Evolutionary conservation across 2,797 vertebrate species (phyloP).

Genomic region (Danio jaintianensis): DNA sequence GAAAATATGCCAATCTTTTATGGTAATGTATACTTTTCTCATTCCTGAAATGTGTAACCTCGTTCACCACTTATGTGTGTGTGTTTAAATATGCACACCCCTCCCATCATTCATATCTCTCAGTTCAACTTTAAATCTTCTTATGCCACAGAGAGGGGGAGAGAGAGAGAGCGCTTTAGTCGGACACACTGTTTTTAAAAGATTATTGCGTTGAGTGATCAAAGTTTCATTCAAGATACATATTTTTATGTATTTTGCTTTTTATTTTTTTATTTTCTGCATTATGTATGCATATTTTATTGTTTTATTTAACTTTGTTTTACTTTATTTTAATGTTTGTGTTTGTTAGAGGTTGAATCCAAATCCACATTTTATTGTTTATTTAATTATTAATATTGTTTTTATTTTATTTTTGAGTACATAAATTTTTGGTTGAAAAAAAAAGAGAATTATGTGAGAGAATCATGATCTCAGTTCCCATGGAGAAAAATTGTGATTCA

Average conservation of each 20-base stretch:
- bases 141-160: conserved; percentile 2
- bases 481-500: background rate
- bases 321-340: too few species aligned
- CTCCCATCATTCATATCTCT: conserved; percentile 34
- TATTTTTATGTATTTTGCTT: too few species aligned
- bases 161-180: too few species aligned
- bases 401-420: too few species aligned
- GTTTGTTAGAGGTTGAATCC: too few species aligned
- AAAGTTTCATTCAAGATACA: too few species aligned
- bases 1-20: conserved; percentile 7
- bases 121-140: conserved; percentile 23
- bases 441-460: background rate
- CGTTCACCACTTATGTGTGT: background rate
- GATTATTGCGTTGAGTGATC: too few species aligned
- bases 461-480: background rate
- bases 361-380: too few species aligned
- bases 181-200: background rate
- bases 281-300: too few species aligned
- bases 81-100: background rate
- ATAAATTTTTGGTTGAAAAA: background rate
- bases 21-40: background rate
- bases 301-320: too few species aligned
- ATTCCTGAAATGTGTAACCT: conserved; percentile 25
- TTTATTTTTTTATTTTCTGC: too few species aligned
- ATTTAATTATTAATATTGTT: too few species aligned